phyloP scores from a whole-genome alignment of 2,888 invertebrate species.

The Sinhomidia bicolor region DNA sequence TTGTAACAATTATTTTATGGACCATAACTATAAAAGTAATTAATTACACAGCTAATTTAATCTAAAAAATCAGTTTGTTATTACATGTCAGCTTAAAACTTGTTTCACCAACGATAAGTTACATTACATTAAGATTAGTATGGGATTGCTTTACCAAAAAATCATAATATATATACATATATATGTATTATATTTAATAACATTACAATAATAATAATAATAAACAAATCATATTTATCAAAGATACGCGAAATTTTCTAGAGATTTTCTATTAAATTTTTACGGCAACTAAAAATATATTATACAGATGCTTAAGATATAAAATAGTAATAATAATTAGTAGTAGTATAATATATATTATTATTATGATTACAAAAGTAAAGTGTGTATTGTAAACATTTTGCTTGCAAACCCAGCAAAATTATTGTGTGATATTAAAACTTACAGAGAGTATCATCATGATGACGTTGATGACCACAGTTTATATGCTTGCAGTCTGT shows the following conservation, averaged over 20 bases:
- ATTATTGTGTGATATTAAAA: slow-evolving; percentile 51
- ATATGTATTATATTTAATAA: too few relatives aligned
- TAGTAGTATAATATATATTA: background rate
- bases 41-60: too few relatives aligned
- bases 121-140: too few relatives aligned
- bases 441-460: background rate
- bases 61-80: too few relatives aligned
- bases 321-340: background rate
- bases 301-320: too few relatives aligned
- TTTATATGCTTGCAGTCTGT: background rate
- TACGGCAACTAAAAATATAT: background rate
- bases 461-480: background rate
- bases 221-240: background rate
- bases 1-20: too few relatives aligned
- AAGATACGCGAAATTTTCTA: background rate
- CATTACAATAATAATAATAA: background rate
- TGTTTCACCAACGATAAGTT: too few relatives aligned
- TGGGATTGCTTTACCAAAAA: background rate
- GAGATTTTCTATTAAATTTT: background rate
- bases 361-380: background rate
- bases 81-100: too few relatives aligned
- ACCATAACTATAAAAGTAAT: too few relatives aligned
- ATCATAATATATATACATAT: background rate
- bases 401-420: slow-evolving; percentile 45
- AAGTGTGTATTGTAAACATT: too few relatives aligned